Evolutionary conservation across 1,140 invertebrate species (phyloP), one percentile per base, ranked within the genome.

Genomic region (Ericerus pela): DNA sequence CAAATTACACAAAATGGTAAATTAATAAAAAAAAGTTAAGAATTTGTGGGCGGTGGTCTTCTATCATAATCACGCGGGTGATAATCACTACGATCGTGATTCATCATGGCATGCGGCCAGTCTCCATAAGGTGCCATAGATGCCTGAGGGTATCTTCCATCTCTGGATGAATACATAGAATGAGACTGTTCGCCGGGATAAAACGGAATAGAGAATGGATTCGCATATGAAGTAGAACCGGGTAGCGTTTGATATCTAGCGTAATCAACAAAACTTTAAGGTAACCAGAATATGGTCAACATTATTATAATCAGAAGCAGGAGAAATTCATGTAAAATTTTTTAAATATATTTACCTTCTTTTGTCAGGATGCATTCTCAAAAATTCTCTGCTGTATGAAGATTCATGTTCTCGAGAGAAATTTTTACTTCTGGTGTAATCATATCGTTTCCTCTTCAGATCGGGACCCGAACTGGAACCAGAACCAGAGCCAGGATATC

Each of bases 351-450:
- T 41, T 16, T 47, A 47, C 41, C 41, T 47, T 47, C 41, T 3
- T 16, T 47, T 47, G 26, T 47, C 41, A 10, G 22, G 41, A 47
- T 47, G 41, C 41, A 47, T 47, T 47, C 41, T 20, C 36, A 24
- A 18, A 14, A 16, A 6, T 22, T 41, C 22, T 24, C 26, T 24
- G 14, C 41, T 18, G 26, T 47, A 47, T 12, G 22, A 24, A 47
- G 41, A 47, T 47, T 47, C 41, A 24, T 47, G 41, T 47, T 47
- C 41, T 20, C 41, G 41, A 8, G 41, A 24, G 14, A 47, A 47
- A 5, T 16, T 24, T 47, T 47, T 33, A 33, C n/a, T 47, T 24
- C 41, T 18, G 2, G 16, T 8, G 14, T 47, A 47, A 3, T 47
- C 41, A 14, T 47, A 47, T 2, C 41, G 41, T 24, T 47, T 47